Conservation (phyloP, 2,797 vertebrate species). For the Hydrocynus forskahlii region DNA sequence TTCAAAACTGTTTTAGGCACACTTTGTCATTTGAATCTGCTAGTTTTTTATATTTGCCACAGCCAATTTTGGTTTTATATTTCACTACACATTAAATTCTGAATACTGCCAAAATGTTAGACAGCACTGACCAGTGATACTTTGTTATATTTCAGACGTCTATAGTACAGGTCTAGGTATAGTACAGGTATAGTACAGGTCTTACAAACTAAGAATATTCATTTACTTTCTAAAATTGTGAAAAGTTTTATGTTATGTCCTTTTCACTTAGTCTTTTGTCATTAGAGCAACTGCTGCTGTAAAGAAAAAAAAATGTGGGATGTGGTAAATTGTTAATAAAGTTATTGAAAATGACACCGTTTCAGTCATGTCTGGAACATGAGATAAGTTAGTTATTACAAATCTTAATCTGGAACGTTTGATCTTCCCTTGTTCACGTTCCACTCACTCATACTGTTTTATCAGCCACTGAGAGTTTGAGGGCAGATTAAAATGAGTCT, state of each 20-base stretch:
- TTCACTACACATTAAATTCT: not conserved
- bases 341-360: not conserved
- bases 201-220: not conserved
- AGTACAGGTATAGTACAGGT: too few relatives aligned
- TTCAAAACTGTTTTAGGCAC: not conserved
- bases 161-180: too few relatives aligned
- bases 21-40: not conserved
- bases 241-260: not conserved
- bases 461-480: too few relatives aligned
- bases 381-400: not conserved
- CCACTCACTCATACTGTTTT: too few relatives aligned
- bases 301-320: not conserved
- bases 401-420: not conserved
- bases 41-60: not conserved
- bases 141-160: not conserved
- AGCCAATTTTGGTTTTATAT: not conserved
- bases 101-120: not conserved
- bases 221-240: not conserved
- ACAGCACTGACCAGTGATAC: not conserved
- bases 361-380: not conserved
- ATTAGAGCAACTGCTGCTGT: not conserved
- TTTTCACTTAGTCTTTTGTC: not conserved
- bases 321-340: not conserved
- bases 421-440: too few relatives aligned
- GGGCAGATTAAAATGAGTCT: too few relatives aligned